Conservation (phyloP, 2,113 vertebrate genomes). For the Euleptes europaea region DNA sequence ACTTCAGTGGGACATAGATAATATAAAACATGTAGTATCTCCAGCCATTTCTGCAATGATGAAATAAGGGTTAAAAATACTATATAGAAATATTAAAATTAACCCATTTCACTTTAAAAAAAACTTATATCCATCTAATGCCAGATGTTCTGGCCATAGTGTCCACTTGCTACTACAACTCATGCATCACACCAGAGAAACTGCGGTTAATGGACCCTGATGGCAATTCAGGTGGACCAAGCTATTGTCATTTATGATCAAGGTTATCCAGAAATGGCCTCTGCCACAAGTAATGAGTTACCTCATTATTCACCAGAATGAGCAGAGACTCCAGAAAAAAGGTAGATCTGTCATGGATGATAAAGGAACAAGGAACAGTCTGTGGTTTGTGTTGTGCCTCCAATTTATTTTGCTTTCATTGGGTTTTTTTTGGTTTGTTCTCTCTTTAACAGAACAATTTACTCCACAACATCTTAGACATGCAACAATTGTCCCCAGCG, state of each 20-base stretch:
- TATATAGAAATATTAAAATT: background rate
- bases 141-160: background rate
- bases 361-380: background rate
- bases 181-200: background rate
- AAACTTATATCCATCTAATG: background rate
- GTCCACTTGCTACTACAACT: background rate
- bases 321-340: conserved; percentile 17
- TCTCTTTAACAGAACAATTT: conserved; percentile 16
- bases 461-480: background rate
- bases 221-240: background rate
- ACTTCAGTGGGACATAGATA: background rate
- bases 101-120: background rate
- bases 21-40: background rate
- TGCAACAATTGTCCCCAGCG: too few species aligned
- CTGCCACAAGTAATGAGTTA: conserved; percentile 11
- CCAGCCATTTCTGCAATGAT: background rate
- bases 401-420: conserved; percentile 6
- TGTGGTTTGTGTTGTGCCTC: background rate
- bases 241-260: background rate
- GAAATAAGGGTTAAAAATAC: background rate
- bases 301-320: background rate
- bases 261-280: conserved; percentile 2
- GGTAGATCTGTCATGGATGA: conserved; percentile 1
- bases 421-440: background rate
- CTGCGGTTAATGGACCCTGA: background rate